Base-by-base conservation (phyloP, 2,888 invertebrate species). In the Cylloceria caligata region DNA sequence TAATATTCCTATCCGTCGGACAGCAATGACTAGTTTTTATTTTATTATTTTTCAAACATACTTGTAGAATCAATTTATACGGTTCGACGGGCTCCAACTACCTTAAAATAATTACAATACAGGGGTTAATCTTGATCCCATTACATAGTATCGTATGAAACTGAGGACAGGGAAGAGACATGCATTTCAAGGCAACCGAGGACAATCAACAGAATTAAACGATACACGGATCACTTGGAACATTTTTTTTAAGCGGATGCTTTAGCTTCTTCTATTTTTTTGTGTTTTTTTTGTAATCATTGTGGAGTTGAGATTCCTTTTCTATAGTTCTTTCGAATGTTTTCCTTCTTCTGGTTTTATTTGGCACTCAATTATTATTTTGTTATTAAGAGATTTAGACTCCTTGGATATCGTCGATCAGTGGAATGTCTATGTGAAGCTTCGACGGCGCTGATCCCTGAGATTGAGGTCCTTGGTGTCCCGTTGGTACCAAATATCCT, bases 341-440 rank as follows among this genome's bases (percentile, higher is more conserved):
- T 42, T 67, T 3, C 21, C 30, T 72, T 3, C 9, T 74, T 39
- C 2, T 6, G 27, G 19, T 73, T 67, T 55, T 9, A 21, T 67
- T 64, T 62, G 36, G 34, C 21, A 65, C 52, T 57, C 65, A 30
- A 36, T 24, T 57, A n/a, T 57, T 30, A 6, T 57, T 57, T 57
- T 73, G 71, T 45, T 55, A 65, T 57, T 1, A n/a, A 27, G 57
- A 30, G n/a, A 24, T 30, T 60, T 19, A 86, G 81, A 84, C 84
- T 81, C 87, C 88, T 62, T 88, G 88, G 60, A 87, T 85, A 80
- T 90, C 92, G 85, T 91, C 91, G 85, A 92, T 92, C 83, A 89
- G 88, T 85, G 92, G 92, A 88, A 92, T 92, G 86, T 92, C 91
- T 83, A 90, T 88, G 85, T 90, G 90, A 75, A 90, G 90, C 80